Percentiles rank a stretch among this genome's conserved stretches.
phyloP scores from a whole-genome alignment of 2,888 invertebrate species.

The Plebejus argus region DNA sequence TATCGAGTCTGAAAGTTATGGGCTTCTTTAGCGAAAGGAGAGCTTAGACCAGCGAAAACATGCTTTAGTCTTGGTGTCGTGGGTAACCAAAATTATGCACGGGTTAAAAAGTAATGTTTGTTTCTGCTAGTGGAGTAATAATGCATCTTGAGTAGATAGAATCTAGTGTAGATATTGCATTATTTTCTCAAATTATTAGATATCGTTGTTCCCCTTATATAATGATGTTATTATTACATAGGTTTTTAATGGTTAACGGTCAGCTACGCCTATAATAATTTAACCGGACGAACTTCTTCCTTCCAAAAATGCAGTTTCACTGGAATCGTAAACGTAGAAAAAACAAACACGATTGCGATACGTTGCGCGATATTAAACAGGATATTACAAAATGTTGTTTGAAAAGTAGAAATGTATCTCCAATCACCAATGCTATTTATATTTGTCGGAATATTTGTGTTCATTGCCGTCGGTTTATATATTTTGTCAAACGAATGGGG shows the following conservation, averaged over 20 bases:
- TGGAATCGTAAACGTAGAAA: constrained; percentile 38
- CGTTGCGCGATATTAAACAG: constrained; percentile 40
- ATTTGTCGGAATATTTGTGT: constrained; percentile 3
- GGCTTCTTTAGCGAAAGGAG: background rate
- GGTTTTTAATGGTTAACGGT: background rate
- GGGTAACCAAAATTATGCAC: no score
- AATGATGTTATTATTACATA: background rate
- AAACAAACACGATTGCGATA: constrained; percentile 41
- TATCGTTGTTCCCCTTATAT: background rate
- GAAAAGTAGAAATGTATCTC: constrained; percentile 20
- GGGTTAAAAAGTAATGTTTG: no score
- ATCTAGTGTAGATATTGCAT: background rate
- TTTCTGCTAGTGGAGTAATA: no score
- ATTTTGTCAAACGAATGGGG: background rate
- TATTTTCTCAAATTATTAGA: background rate
- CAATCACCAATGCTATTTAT: constrained; percentile 12
- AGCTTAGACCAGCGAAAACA: no score
- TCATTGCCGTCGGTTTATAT: constrained; percentile 20
- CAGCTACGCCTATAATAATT: constrained; percentile 32
- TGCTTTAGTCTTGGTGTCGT: no score
- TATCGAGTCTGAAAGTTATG: background rate
- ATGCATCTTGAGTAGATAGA: background rate
- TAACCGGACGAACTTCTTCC: constrained; percentile 42
- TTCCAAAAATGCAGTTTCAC: constrained; percentile 43
- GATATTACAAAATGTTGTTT: constrained; percentile 41